Conservation (phyloP, 2,113 vertebrate genomes). For the Oryzias javanicus region DNA sequence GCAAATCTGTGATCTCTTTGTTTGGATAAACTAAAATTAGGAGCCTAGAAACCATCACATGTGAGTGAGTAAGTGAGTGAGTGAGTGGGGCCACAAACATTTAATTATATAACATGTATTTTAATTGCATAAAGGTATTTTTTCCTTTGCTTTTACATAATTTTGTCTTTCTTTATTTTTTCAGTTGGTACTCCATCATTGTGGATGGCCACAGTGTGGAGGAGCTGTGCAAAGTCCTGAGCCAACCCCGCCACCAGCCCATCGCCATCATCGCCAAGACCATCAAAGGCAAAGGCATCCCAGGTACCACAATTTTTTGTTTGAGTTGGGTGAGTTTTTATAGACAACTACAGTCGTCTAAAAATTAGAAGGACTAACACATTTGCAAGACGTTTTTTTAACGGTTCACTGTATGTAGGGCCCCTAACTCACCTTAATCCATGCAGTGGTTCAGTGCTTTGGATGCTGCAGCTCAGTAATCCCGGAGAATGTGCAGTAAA, state of each 20-base stretch:
- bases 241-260: constrained; percentile 88
- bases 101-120: too few species aligned
- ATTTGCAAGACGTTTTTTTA: constrained; percentile 11
- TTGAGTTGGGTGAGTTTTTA: neutral
- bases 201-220: constrained; percentile 96
- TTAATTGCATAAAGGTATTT: too few species aligned
- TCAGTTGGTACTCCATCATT: constrained; percentile 88
- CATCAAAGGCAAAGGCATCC: constrained; percentile 90
- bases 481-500: constrained; percentile 77
- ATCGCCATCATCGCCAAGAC: constrained; percentile 93
- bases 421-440: constrained; percentile 44
- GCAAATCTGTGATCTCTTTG: too few species aligned
- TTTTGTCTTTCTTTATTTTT: neutral
- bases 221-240: constrained; percentile 92
- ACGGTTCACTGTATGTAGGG: neutral
- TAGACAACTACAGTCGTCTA: too few species aligned
- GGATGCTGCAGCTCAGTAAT: constrained; percentile 80
- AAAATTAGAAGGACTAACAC: too few species aligned
- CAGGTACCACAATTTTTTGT: constrained; percentile 75
- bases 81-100: too few species aligned
- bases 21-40: too few species aligned
- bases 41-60: too few species aligned
- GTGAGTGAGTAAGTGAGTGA: too few species aligned
- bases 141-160: too few species aligned
- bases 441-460: constrained; percentile 38